These are phyloP conservation scores for Tupiocoris notatus DNA, from an alignment of 2,888 invertebrate species.

Conservation along the genomic window DNA sequence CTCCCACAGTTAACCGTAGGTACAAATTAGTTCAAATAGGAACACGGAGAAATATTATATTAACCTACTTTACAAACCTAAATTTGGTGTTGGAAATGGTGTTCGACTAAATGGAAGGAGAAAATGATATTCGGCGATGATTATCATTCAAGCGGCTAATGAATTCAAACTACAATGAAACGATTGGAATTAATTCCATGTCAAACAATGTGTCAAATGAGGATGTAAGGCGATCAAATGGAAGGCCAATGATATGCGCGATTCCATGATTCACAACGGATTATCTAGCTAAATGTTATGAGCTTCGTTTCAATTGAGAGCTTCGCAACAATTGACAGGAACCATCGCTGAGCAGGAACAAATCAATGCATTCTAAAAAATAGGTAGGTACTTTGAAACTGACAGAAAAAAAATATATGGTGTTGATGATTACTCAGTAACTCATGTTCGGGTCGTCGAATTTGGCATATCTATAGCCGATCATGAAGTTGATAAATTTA, in stretches of 20 bases:
- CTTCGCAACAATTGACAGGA: background rate
- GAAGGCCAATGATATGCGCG: slow-evolving; percentile 19
- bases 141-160: slow-evolving; percentile 40
- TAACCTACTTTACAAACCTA: background rate
- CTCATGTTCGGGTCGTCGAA: too few species aligned
- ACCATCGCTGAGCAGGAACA: background rate
- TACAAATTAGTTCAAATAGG: background rate
- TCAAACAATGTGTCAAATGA: background rate
- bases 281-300: background rate
- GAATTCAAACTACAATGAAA: background rate
- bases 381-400: too few species aligned
- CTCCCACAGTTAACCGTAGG: background rate
- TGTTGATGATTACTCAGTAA: too few species aligned
- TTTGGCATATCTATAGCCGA: too few species aligned
- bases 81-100: slow-evolving; percentile 35
- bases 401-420: too few species aligned
- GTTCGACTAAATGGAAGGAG: slow-evolving; percentile 21
- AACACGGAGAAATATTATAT: background rate
- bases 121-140: slow-evolving; percentile 29
- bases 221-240: slow-evolving; percentile 18
- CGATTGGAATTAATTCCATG: background rate
- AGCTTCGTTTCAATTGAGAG: background rate
- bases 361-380: too few species aligned
- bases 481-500: too few species aligned
- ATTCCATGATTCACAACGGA: background rate